A percentile compares a stretch with the other conserved stretches of the same genome.
These are phyloP conservation scores for Chrosomus eos DNA, from an alignment of 2,797 vertebrate species.

Conservation along the genomic window DNA sequence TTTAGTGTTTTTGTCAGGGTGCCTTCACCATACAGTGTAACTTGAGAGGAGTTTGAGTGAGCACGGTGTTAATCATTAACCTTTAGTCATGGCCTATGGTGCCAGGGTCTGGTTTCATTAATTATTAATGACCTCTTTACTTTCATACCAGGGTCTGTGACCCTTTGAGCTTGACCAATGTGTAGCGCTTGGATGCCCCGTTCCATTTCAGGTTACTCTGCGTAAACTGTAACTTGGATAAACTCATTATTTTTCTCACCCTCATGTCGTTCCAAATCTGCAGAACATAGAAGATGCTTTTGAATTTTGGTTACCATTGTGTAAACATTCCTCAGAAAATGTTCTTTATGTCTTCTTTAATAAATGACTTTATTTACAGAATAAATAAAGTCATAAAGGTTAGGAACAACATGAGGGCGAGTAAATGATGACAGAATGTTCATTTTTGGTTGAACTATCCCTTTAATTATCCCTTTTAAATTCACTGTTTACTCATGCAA, in stretches of 20 bases:
- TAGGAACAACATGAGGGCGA: background rate
- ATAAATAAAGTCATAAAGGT: background rate
- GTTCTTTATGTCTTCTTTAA: background rate
- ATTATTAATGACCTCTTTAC: conserved; percentile 77
- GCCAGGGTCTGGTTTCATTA: conserved; percentile 77
- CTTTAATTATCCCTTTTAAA: background rate
- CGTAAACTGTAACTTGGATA: conserved; percentile 27
- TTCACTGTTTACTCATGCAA: background rate
- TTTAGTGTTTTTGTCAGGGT: conserved; percentile 51
- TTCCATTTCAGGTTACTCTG: conserved; percentile 31
- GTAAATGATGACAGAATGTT: background rate
- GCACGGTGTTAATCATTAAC: conserved; percentile 65
- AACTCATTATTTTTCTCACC: background rate
- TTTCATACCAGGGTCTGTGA: conserved; percentile 68
- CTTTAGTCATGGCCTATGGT: conserved; percentile 74
- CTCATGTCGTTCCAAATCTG: background rate
- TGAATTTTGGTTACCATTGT: background rate
- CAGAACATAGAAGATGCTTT: background rate
- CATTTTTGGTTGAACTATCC: background rate
- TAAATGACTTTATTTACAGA: no score
- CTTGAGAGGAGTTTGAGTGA: conserved; percentile 51
- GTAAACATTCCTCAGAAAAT: background rate
- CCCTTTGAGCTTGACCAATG: conserved; percentile 70
- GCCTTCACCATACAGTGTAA: conserved; percentile 51
- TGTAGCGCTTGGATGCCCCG: conserved; percentile 22